Conservation (phyloP, 2,797 vertebrate species). For the Xiphophorus birchmanni region DNA sequence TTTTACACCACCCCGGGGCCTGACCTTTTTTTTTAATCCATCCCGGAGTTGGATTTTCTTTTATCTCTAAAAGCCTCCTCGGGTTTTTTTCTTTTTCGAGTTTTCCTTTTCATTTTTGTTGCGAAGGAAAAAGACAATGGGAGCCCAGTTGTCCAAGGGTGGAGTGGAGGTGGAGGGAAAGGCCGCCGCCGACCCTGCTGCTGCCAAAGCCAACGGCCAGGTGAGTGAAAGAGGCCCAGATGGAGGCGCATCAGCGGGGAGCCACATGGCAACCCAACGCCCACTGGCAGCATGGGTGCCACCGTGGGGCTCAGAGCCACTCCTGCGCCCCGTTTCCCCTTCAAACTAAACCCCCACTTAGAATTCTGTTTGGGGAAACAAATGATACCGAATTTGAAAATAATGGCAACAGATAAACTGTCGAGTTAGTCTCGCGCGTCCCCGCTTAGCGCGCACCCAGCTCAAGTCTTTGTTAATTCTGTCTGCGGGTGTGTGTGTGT, state of each 20-base stretch:
- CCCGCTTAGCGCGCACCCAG: slow-evolving; percentile 41
- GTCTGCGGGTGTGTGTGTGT: slow-evolving; percentile 10
- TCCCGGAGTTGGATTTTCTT: slow-evolving; percentile 73
- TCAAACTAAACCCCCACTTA: rapidly evolving
- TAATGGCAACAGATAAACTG: not conserved
- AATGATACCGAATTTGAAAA: not conserved
- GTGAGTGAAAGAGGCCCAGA: slow-evolving; percentile 71
- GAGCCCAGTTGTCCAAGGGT: slow-evolving; percentile 90
- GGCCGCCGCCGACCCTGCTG: slow-evolving; percentile 77
- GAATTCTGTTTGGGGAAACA: rapidly evolving
- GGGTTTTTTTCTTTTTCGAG: slow-evolving; percentile 68
- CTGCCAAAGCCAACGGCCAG: slow-evolving; percentile 91
- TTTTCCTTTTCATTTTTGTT: slow-evolving; percentile 53
- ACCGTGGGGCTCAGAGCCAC: slow-evolving; percentile 1
- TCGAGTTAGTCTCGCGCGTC: slow-evolving; percentile 29
- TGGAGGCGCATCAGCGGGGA: slow-evolving; percentile 30
- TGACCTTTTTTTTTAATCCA: slow-evolving; percentile 23
- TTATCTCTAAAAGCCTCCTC: slow-evolving; percentile 43
- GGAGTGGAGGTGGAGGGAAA: slow-evolving; percentile 84
- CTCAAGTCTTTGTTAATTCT: slow-evolving; percentile 49
- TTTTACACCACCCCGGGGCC: slow-evolving; percentile 42
- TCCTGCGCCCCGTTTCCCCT: not conserved
- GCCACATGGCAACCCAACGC: slow-evolving; percentile 74
- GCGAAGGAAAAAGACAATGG: slow-evolving; percentile 82
- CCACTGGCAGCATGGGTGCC: slow-evolving; percentile 55